These are phyloP conservation scores for Menidia menidia DNA, from an alignment of 2,797 vertebrate species.

Conservation along the genomic window DNA sequence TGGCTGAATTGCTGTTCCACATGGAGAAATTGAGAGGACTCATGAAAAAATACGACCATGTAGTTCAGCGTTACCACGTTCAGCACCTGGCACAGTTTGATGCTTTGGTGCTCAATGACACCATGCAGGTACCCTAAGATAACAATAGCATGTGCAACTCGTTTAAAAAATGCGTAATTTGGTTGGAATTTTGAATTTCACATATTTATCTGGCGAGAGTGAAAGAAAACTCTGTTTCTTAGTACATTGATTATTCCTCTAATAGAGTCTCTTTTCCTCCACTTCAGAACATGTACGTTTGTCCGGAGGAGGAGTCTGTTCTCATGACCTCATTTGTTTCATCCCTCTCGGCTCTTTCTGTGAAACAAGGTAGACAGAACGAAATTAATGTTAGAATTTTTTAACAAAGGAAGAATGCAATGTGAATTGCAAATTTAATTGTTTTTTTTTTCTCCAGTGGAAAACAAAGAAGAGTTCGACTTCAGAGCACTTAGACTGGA, in stretches of 20 bases:
- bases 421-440: not conserved
- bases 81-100: conserved; percentile 93
- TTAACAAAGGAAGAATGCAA: not conserved
- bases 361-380: conserved; percentile 87
- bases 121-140: conserved; percentile 86
- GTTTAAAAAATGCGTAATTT: not conserved
- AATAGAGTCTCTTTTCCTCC: not conserved
- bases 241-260: not conserved
- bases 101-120: conserved; percentile 89
- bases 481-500: conserved; percentile 89
- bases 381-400: not conserved
- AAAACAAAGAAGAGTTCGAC: conserved; percentile 87
- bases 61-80: conserved; percentile 90
- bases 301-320: conserved; percentile 94
- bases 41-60: conserved; percentile 68
- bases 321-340: conserved; percentile 93
- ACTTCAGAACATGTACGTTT: conserved; percentile 89
- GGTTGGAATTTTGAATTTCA: no score
- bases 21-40: conserved; percentile 86
- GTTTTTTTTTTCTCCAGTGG: conserved; percentile 74
- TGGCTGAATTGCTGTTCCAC: conserved; percentile 90
- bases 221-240: not conserved
- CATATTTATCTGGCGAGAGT: not conserved
- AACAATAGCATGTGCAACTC: not conserved
- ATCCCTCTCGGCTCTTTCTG: conserved; percentile 85